These are phyloP conservation scores for Plebejus anna DNA, from an alignment of 2,888 invertebrate species.

Conservation along the genomic window DNA sequence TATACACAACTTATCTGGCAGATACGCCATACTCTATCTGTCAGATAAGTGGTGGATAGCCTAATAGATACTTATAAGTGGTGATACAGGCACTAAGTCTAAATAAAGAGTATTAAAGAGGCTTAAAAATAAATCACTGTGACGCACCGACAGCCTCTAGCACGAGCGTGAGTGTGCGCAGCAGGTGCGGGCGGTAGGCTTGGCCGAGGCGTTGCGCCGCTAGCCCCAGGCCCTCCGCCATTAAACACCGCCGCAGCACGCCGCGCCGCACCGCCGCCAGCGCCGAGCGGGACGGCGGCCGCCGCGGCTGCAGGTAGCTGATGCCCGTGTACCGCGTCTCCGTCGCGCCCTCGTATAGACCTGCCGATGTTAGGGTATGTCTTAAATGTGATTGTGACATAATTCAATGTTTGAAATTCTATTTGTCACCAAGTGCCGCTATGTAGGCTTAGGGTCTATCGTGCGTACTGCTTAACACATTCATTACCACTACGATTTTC, in stretches of 20 bases:
- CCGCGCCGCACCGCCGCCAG: constrained; percentile 79
- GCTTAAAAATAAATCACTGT: not conserved
- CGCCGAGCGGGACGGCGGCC: constrained; percentile 41
- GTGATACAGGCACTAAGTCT: too few species aligned
- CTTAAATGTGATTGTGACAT: too few species aligned
- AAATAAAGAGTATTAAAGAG: too few species aligned
- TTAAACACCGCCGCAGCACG: constrained; percentile 82
- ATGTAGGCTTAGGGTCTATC: too few species aligned
- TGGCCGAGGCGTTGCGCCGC: constrained; percentile 76
- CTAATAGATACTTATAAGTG: too few species aligned
- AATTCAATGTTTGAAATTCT: too few species aligned
- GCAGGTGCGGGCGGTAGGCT: constrained; percentile 80
- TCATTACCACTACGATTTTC: too few species aligned
- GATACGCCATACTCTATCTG: too few species aligned
- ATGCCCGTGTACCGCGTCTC: constrained; percentile 67
- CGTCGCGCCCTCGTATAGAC: constrained; percentile 63
- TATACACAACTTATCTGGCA: too few species aligned
- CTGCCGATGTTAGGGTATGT: constrained; percentile 41
- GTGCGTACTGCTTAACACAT: too few species aligned
- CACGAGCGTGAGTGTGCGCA: constrained; percentile 83
- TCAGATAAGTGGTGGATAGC: too few species aligned
- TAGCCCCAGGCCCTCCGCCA: constrained; percentile 85
- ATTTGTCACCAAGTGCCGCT: too few species aligned
- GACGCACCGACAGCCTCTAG: constrained; percentile 84
- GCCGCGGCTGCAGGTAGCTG: constrained; percentile 47